phyloP scores from a whole-genome alignment of 1,140 invertebrate species.

The Calephelis virginiensis region DNA sequence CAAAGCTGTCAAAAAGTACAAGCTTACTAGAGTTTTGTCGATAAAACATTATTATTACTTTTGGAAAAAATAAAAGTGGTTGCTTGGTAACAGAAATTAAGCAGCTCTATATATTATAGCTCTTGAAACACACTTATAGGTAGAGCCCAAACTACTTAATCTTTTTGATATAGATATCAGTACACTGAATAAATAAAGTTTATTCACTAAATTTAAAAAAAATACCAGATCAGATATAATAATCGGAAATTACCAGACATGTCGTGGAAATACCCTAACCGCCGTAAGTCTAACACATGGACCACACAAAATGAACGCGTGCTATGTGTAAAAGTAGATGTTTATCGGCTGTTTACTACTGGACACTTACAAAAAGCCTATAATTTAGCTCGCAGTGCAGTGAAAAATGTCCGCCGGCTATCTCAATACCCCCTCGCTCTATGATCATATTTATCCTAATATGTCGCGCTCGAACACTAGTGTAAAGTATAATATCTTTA shows the following conservation, averaged over 20 bases:
- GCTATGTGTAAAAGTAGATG: constrained; percentile 44
- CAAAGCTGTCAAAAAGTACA: no score
- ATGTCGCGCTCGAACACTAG: constrained; percentile 17
- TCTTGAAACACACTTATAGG: no score
- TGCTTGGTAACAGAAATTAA: no score
- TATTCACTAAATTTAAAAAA: not conserved
- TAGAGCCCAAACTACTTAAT: no score
- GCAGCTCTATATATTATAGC: no score
- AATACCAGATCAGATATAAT: not conserved
- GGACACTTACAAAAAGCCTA: constrained; percentile 60
- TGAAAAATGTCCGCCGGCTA: constrained; percentile 60
- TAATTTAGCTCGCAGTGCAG: constrained; percentile 49
- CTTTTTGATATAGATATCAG: no score
- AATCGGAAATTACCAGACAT: no score
- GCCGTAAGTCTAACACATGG: constrained; percentile 22
- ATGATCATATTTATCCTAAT: constrained; percentile 30
- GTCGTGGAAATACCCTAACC: not conserved
- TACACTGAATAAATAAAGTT: no score
- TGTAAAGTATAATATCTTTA: constrained; percentile 19
- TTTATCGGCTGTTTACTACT: constrained; percentile 58
- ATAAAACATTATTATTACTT: no score
- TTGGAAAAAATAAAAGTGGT: no score
- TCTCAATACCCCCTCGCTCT: constrained; percentile 20
- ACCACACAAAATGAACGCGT: constrained; percentile 36
- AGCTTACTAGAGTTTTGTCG: no score